Percentiles rank a stretch among this genome's conserved stretches.
Conservation (phyloP, 2,797 vertebrate genomes). For the Molossus molossus region DNA sequence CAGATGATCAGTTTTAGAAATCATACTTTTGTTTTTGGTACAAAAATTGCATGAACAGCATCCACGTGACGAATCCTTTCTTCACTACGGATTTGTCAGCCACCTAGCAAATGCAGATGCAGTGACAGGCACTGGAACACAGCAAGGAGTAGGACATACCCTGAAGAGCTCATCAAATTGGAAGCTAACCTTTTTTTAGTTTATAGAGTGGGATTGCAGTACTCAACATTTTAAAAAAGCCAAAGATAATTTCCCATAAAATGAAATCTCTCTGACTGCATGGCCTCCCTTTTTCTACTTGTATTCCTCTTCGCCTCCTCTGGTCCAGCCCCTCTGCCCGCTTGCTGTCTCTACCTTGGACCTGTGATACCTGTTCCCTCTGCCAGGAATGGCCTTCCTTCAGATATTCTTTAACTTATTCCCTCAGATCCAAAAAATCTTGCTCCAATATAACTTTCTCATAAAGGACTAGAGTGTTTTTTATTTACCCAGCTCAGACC, state of each 20-base stretch:
- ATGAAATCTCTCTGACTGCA: background rate
- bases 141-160: background rate
- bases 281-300: background rate
- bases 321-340: background rate
- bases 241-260: background rate
- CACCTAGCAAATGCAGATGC: background rate
- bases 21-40: background rate
- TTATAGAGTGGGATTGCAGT: background rate
- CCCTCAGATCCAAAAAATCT: background rate
- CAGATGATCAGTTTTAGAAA: constrained; percentile 14
- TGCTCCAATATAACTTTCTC: background rate
- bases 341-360: background rate
- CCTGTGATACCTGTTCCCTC: background rate
- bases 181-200: background rate
- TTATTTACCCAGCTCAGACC: background rate
- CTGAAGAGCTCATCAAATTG: background rate
- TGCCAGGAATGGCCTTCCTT: background rate
- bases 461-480: background rate
- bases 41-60: background rate
- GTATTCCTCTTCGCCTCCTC: background rate
- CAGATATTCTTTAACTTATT: background rate
- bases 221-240: background rate
- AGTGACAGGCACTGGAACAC: background rate
- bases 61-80: background rate
- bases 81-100: background rate